phyloP scores from a whole-genome alignment of 1,140 invertebrate species.

The Penaeus japonicus region DNA sequence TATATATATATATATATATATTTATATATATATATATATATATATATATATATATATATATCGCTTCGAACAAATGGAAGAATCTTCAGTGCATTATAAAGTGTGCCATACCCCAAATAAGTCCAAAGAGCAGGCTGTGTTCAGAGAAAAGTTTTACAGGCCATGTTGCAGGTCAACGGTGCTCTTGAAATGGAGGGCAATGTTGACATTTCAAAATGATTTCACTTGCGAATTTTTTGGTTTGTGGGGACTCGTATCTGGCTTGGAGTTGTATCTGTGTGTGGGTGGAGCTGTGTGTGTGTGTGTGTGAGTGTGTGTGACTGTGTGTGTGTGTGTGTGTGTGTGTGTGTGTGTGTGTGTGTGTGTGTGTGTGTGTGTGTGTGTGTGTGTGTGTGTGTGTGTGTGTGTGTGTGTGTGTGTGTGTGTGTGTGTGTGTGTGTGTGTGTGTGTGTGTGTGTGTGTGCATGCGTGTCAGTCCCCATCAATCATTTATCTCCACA shows the following conservation, averaged over 20 bases:
- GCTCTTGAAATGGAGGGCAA: too few relatives aligned
- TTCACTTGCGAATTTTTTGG: too few relatives aligned
- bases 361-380: not conserved
- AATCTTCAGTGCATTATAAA: too few relatives aligned
- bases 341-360: not conserved
- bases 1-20: not conserved
- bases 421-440: not conserved
- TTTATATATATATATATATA: not conserved
- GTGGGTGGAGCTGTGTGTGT: not conserved
- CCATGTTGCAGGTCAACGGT: too few relatives aligned
- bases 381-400: not conserved
- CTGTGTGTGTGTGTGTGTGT: not conserved
- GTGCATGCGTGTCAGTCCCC: not conserved
- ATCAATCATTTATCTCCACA: too few relatives aligned
- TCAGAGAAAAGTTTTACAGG: too few relatives aligned
- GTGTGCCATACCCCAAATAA: too few relatives aligned
- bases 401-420: not conserved
- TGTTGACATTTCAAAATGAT: too few relatives aligned
- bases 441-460: not conserved
- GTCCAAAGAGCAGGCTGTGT: too few relatives aligned
- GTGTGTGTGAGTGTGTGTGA: not conserved
- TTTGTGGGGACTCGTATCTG: too few relatives aligned
- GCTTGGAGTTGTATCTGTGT: too few relatives aligned
- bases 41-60: constrained; percentile 9
- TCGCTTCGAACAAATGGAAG: not conserved